Evolutionary conservation across 64 coral and sea anemone species (phyloP), one percentile per base, ranked within the genome.

Genomic region (Dendrophyllia cribrosa): DNA sequence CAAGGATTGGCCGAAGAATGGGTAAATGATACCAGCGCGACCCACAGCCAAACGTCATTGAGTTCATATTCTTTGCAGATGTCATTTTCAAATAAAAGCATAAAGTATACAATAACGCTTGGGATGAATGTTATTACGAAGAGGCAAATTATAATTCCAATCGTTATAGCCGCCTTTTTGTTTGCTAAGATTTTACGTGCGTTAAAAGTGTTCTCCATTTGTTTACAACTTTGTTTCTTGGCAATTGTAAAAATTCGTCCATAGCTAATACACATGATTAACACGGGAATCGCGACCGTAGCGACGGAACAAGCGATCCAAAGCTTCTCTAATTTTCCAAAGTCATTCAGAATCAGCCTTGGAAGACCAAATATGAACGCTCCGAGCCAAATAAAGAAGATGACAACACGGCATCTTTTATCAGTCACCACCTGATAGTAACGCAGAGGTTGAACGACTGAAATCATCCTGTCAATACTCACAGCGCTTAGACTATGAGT

Each of bases 401-500:
- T 66, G 19, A 24, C 19, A 19, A 64, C 23, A 65, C 13, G 9
- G 26, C 80, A 65, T 45, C 58, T 58, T 22, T 66, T 66, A 20
- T 26, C 22, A 4, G 78, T 82, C 9, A 82, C 55, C 12, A 82
- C 45, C 56, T 60, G 53, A 22, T 61, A 19, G 17, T 82, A 82
- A 7, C 53, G 53, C 43, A 82, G 26, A 43, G 78, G 78, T 9
- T 56, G 12, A 15, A 82, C 7, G 10, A 82, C 43, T 12, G 78
- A 15, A 19, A 82, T 65, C 78, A 82, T 25, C 9, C 78, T 14
- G 61, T 82, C 78, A 13, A 82, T 24, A 24, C 78, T 82, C 52
- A 82, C 78, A 61, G 78, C 78, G 44, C 56, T 61, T 82, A 82
- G 55, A 60, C 61, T 62, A 20, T 61, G 61, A 22, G 78, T 82